A percentile compares a stretch with the other conserved stretches of the same genome.
Evolutionary conservation across 1,140 invertebrate genomes (phyloP).

Genomic region (Chironomus tepperi): DNA sequence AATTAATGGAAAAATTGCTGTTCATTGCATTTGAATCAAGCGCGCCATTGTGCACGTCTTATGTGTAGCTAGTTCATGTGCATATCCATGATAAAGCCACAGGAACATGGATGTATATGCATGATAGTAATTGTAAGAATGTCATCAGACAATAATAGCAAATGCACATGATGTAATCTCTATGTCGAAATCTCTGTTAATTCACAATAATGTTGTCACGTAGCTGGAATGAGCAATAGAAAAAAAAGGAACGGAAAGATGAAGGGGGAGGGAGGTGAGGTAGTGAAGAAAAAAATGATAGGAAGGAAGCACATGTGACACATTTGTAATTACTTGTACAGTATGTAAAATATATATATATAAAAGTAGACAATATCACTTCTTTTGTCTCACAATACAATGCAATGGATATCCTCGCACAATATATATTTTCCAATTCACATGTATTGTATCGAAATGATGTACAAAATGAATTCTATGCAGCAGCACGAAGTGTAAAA

Average conservation of each 20-base stretch:
- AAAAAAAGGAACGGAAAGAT: no score
- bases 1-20: not conserved
- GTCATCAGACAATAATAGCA: conserved; percentile 7
- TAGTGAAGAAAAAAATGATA: not conserved
- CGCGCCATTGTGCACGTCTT: not conserved
- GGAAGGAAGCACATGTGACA: not conserved
- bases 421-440: no score
- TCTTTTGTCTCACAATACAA: no score
- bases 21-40: not conserved
- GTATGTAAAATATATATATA: not conserved
- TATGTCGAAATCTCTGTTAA: conserved; percentile 2
- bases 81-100: not conserved
- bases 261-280: not conserved
- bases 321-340: conserved; percentile 1
- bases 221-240: not conserved
- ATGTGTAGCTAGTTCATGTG: not conserved
- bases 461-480: no score
- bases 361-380: no score
- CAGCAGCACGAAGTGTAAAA: no score
- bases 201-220: conserved; percentile 12
- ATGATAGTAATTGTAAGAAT: not conserved
- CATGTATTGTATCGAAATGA: no score
- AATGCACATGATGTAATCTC: conserved; percentile 1
- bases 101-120: not conserved
- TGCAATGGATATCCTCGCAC: no score